phyloP scores from a whole-genome alignment of 1,140 invertebrate genomes.

The Anastatus disparis region DNA sequence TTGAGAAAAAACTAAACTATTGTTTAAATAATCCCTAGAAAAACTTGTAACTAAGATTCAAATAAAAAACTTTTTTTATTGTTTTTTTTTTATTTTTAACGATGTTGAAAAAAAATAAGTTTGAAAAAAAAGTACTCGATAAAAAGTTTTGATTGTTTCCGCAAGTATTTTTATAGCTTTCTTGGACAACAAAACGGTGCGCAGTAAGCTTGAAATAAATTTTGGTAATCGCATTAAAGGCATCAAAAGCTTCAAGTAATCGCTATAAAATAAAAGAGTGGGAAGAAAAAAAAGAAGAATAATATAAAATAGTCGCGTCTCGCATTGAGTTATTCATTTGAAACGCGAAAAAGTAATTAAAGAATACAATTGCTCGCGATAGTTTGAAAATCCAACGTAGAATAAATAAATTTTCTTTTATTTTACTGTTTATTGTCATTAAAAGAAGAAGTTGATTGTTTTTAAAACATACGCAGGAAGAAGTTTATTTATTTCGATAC shows the following conservation, averaged over 20 bases:
- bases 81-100: no score
- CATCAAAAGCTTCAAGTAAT: slow-evolving; percentile 4
- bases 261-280: not conserved
- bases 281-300: not conserved
- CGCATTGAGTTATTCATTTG: not conserved
- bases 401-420: no score
- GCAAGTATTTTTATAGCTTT: not conserved
- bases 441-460: not conserved
- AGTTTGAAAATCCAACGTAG: not conserved
- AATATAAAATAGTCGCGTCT: not conserved
- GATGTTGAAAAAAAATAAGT: no score
- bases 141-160: not conserved
- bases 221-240: slow-evolving; percentile 8
- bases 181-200: not conserved
- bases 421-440: not conserved
- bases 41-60: no score
- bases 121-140: no score
- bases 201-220: not conserved
- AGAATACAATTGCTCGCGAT: not conserved
- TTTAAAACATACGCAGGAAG: not conserved
- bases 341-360: slow-evolving; percentile 12
- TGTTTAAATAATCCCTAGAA: no score
- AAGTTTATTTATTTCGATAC: no score
- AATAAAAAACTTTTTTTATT: no score
- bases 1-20: no score